A percentile compares a stretch with the other conserved stretches of the same genome.
Conservation (phyloP, 2,888 invertebrate species). For the Chymomyza amoena region DNA sequence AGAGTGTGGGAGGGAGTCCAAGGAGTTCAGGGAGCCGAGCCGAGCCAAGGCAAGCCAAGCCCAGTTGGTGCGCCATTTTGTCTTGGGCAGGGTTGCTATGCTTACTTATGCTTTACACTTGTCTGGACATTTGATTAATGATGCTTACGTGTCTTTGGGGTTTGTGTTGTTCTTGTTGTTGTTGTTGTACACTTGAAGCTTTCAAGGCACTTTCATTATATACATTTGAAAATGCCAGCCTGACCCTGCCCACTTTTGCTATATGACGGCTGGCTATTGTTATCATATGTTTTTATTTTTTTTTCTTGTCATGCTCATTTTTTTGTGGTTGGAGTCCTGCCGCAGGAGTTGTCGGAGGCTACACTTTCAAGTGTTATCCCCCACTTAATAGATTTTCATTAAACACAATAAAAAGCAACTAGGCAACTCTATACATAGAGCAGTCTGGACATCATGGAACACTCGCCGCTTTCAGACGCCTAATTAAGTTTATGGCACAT, state of each 20-base stretch:
- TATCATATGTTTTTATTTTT: slow-evolving; percentile 7
- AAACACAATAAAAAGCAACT: not conserved
- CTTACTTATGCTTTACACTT: slow-evolving; percentile 62
- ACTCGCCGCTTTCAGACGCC: not conserved
- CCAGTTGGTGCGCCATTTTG: slow-evolving; percentile 6
- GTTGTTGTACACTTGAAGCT: slow-evolving; percentile 27
- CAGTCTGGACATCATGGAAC: not conserved
- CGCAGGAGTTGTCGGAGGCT: not conserved
- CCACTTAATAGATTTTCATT: not conserved
- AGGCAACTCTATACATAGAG: not conserved
- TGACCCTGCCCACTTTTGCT: slow-evolving; percentile 12
- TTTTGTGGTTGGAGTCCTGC: not conserved
- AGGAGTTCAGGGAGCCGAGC: slow-evolving; percentile 14
- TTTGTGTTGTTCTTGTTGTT: slow-evolving; percentile 13
- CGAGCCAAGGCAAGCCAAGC: no score
- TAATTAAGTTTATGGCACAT: slow-evolving; percentile 21
- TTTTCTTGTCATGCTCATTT: not conserved
- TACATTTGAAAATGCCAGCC: slow-evolving; percentile 52
- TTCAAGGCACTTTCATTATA: slow-evolving; percentile 54
- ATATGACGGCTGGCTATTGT: not conserved
- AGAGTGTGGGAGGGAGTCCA: not conserved
- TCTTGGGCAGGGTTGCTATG: slow-evolving; percentile 24
- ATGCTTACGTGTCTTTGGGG: slow-evolving; percentile 59
- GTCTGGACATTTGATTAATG: slow-evolving; percentile 74
- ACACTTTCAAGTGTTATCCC: slow-evolving; percentile 15